Conservation (phyloP, 2,113 vertebrate genomes). For the Peromyscus leucopus region DNA sequence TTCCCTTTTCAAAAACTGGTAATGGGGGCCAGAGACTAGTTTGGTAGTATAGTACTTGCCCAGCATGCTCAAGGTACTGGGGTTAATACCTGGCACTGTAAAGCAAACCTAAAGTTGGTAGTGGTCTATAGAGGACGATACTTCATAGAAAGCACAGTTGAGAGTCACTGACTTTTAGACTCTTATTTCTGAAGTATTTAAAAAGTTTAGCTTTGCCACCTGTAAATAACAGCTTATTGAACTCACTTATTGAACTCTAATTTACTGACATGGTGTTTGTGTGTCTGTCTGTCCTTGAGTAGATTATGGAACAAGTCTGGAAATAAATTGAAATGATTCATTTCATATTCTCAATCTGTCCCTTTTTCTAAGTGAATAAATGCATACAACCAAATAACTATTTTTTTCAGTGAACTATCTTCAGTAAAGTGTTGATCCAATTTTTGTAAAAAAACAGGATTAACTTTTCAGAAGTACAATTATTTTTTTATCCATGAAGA, state of each 20-base stretch:
- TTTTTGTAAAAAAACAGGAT: conserved; percentile 39
- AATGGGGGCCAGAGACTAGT: background rate
- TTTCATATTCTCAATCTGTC: conserved; percentile 19
- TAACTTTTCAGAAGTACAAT: background rate
- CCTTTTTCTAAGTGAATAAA: background rate
- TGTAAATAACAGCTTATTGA: background rate
- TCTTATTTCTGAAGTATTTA: background rate
- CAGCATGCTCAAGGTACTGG: background rate
- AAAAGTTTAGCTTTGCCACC: background rate
- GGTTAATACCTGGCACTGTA: background rate
- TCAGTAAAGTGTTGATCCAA: background rate
- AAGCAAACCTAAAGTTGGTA: background rate
- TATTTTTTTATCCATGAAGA: background rate
- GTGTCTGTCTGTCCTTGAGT: background rate
- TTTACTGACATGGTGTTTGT: background rate
- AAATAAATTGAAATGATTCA: conserved; percentile 23
- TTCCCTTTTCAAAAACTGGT: conserved; percentile 7
- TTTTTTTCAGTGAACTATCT: conserved; percentile 44
- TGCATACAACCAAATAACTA: conserved; percentile 3
- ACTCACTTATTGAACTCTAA: background rate
- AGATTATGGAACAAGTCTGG: conserved; percentile 20
- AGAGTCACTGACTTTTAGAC: background rate
- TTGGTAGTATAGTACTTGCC: background rate
- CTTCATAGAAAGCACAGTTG: conserved; percentile 17
- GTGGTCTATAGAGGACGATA: background rate